Evolutionary conservation across 2,888 invertebrate genomes (phyloP).

Genomic region (Holacanthella duospinosa): DNA sequence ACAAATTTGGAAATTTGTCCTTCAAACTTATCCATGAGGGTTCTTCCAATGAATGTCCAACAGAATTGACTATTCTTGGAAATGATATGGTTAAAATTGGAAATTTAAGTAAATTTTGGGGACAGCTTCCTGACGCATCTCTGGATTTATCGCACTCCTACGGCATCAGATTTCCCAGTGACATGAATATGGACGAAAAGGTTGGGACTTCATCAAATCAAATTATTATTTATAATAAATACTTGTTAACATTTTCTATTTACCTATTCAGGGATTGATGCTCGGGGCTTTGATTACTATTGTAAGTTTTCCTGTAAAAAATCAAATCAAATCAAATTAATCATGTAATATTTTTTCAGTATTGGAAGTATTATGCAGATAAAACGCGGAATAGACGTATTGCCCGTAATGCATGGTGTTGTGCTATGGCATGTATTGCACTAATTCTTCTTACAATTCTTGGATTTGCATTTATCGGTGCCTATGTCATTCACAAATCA

Average conservation of each 20-base stretch:
- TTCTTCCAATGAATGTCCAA: neutral
- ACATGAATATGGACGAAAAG: neutral
- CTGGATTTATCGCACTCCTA: neutral
- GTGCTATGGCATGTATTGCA: neutral
- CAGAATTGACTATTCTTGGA: neutral
- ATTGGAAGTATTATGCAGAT: neutral
- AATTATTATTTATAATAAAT: no score
- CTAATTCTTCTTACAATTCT: neutral
- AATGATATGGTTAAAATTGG: neutral
- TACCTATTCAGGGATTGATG: neutral
- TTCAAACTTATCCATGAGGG: neutral
- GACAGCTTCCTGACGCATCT: neutral
- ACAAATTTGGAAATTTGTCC: neutral
- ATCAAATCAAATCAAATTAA: neutral
- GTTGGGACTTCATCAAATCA: neutral
- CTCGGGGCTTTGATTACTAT: neutral
- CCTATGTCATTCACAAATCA: neutral
- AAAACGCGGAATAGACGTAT: neutral
- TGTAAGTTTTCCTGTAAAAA: neutral
- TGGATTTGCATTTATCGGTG: neutral
- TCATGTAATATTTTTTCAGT: neutral
- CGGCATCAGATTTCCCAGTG: neutral
- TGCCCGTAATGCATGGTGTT: neutral
- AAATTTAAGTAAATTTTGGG: neutral
- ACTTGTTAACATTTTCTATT: no score